Base-by-base conservation (phyloP, 2,888 invertebrate genomes). In the Euplagia quadripunctaria region DNA sequence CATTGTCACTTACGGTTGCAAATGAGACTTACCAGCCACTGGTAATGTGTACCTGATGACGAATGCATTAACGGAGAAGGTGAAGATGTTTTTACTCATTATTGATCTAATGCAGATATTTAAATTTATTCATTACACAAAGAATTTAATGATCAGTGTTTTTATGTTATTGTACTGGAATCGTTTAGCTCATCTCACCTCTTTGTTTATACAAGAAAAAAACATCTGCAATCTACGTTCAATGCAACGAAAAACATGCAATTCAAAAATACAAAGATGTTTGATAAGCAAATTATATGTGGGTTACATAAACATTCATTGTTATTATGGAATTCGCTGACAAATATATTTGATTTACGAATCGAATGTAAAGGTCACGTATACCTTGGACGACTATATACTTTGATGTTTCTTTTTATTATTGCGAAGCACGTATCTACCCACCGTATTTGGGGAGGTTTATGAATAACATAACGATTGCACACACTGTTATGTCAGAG, bases 1-100 rank as follows among this genome's bases (percentile, higher is more conserved):
- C 49, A 76, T 85, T 81, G 82, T 78, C 66, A 83, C 14, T 65
- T 31, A 70, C 20, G 42, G 1, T 20, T 31, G 20, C 7, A 20
- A 58, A 64, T 70, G 68, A 68, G 42, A 55, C 17, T 55, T 52
- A 41, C 4, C 66, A 67, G 41, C 41, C 52, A 67, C 4, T 11
- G 5, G 52, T n/a, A 68, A 9, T 41, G 67, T 67, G 51, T 41
- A 41, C 16, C 41, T 7, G 41, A 42, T 68, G 68, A 55, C 68
- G 55, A 55, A 55, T 41, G 55, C n/a, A 42, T 55, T 68, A 7
- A 68, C 42, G 66, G 16, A 41, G 41, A 31, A 51, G 20, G 20
- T 20, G 20, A 14, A 20, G 43, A 14, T 68, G 43, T 43, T 58
- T 58, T 41, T 17, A 68, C 12, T 55, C 17, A 31, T 51, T 41